A percentile compares a stretch with the other conserved stretches of the same genome.
Evolutionary conservation across 2,888 invertebrate species (phyloP).

Genomic region (Tetragonisca angustula): DNA sequence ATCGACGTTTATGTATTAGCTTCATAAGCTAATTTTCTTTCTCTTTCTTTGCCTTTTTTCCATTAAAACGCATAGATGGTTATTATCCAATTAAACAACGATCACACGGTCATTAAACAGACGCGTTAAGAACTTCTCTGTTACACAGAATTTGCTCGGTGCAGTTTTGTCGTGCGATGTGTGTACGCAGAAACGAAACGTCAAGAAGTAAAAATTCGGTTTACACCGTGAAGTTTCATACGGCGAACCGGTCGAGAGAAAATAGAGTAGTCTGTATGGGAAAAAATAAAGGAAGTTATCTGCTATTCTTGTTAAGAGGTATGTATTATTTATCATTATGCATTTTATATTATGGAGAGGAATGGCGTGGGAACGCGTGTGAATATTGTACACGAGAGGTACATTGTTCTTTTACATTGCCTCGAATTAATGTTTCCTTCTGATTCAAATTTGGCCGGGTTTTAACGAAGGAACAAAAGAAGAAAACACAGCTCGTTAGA

Average conservation of each 20-base stretch:
- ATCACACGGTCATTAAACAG: too few species aligned
- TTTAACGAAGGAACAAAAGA: neutral
- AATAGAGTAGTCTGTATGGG: neutral
- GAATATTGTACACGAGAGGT: neutral
- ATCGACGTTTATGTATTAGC: constrained; percentile 3
- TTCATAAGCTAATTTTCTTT: neutral
- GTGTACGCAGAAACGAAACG: neutral
- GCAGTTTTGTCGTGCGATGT: neutral
- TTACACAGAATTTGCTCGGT: neutral
- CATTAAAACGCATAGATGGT: neutral
- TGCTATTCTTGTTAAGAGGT: neutral
- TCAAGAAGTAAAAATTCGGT: neutral
- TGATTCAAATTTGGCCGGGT: neutral
- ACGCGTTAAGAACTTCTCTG: neutral
- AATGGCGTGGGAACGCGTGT: neutral
- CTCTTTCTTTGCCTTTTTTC: neutral
- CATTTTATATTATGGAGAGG: neutral
- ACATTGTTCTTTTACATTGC: neutral
- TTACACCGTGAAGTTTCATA: neutral
- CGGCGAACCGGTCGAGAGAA: too few species aligned
- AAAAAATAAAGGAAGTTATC: neutral
- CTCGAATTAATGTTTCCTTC: neutral
- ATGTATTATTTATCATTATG: neutral
- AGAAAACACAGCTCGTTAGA: neutral
- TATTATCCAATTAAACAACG: too few species aligned